Evolutionary conservation across 2,113 vertebrate species (phyloP), one percentile per base, ranked within the genome.

Genomic region (Grantiella picta): DNA sequence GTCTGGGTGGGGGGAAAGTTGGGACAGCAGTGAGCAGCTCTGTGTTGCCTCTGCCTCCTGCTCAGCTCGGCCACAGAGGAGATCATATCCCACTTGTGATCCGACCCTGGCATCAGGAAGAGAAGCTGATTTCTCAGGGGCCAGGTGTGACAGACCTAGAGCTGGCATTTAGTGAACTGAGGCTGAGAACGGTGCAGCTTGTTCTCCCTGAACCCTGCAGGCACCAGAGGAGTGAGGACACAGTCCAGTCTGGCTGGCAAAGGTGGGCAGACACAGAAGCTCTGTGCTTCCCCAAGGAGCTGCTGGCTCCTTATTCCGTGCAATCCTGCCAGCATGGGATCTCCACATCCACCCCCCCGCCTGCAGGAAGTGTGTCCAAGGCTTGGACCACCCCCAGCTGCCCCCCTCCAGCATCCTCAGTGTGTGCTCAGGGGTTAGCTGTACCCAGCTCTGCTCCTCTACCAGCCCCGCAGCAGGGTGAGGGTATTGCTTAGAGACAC

Each of bases 401-500:
- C 24, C 36, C 47, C 20, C 17, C 35, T 36, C 72, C 53, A 79
- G 65, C 85, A 57, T 10, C 70, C 47, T 52, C 73, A 1, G 1
- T 7, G 66, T 52, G 23, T 29, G 77, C 65, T 38, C 64, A 64
- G 54, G 36, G 33, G 10, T 49, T 71, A 71, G n/a, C 83, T 72
- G 45, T 22, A 57, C 11, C 68, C 24, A 1, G 4, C 76, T 70
- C 27, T 61, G 52, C 63, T 50, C 82, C 60, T 57, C 60, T 75
- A 5, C 60, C 60, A 84, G 89, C 21, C 52, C 77, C 72, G 16
- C 23, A 33, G 77, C 45, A 45, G 40, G 84, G 78, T 54, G 53
- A 79, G 75, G 56, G 64, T 94, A 95, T 96, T 96, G 96, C 96
- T 96, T 64, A 77, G 84, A 61, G 75, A 71, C 54, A 61, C 10